Conservation (phyloP, 2,888 invertebrate genomes). For the Toxonevra muliebris region DNA sequence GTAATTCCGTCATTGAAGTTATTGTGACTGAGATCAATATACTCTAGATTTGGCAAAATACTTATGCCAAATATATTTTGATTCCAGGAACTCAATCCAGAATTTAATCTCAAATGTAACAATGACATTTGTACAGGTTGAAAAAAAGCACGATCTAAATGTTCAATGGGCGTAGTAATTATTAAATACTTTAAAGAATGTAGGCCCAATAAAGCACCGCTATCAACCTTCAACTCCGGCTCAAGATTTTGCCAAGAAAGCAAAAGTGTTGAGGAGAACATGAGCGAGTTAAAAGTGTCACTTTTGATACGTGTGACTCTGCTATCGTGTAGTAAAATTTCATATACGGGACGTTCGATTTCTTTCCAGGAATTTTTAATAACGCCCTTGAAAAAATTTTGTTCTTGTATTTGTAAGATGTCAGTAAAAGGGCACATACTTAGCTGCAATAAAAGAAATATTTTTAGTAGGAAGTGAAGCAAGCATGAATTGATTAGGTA, state of each 20-base stretch:
- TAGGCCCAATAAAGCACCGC: constrained; percentile 53
- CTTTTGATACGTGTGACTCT: constrained; percentile 43
- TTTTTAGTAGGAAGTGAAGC: no score
- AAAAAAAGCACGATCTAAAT: constrained; percentile 49
- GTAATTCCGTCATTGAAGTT: constrained; percentile 45
- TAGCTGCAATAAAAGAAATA: no score
- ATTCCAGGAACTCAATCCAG: constrained; percentile 39
- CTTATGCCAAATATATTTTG: constrained; percentile 50
- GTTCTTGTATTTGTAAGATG: constrained; percentile 39
- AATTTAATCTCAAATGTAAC: constrained; percentile 46
- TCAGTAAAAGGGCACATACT: constrained; percentile 35
- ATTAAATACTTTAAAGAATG: constrained; percentile 47
- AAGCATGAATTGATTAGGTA: no score
- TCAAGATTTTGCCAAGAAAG: constrained; percentile 44
- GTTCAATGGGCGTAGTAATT: constrained; percentile 43
- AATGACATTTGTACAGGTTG: constrained; percentile 56
- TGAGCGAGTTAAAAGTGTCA: constrained; percentile 51
- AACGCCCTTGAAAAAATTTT: constrained; percentile 37
- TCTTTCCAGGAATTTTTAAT: constrained; percentile 36
- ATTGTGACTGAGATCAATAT: constrained; percentile 55
- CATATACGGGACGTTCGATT: constrained; percentile 37
- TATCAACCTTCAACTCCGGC: constrained; percentile 40
- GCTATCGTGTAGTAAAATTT: constrained; percentile 44
- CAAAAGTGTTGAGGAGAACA: constrained; percentile 47
- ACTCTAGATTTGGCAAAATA: constrained; percentile 43